Percentiles rank a stretch among this genome's conserved stretches.
These are phyloP conservation scores for Hyperopisus bebe DNA, from an alignment of 2,113 vertebrate genomes.

Conservation along the genomic window DNA sequence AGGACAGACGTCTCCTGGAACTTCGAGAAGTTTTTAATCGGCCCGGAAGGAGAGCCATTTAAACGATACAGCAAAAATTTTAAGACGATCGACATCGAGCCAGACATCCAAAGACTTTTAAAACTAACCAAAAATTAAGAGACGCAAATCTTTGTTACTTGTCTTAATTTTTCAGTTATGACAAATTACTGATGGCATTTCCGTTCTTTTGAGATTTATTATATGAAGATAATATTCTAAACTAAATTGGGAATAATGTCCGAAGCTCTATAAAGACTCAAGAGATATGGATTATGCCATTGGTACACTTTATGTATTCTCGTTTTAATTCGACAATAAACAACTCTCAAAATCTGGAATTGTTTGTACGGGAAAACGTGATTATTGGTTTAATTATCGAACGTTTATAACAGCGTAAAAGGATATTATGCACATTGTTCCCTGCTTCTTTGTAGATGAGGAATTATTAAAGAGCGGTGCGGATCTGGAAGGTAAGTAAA, in stretches of 20 bases:
- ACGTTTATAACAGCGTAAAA: background rate
- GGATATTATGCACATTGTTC: background rate
- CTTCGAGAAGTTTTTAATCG: slow-evolving; percentile 96
- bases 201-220: slow-evolving; percentile 62
- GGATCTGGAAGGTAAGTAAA: background rate
- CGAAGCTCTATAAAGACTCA: slow-evolving; percentile 65
- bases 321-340: slow-evolving; percentile 10
- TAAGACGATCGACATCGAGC: slow-evolving; percentile 76
- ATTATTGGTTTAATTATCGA: background rate
- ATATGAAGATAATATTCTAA: slow-evolving; percentile 76
- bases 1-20: slow-evolving; percentile 90
- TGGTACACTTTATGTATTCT: slow-evolving; percentile 9
- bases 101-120: slow-evolving; percentile 86
- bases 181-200: slow-evolving; percentile 28
- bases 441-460: background rate
- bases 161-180: background rate
- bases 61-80: slow-evolving; percentile 85
- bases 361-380: slow-evolving; percentile 6
- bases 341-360: background rate
- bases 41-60: slow-evolving; percentile 90
- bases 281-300: slow-evolving; percentile 41
- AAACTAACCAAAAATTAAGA: slow-evolving; percentile 78
- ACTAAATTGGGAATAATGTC: slow-evolving; percentile 56
- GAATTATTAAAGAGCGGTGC: background rate
- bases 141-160: background rate